A percentile compares a stretch with the other conserved stretches of the same genome.
Conservation (phyloP, 2,113 vertebrate genomes). For the Gymnogyps californianus region DNA sequence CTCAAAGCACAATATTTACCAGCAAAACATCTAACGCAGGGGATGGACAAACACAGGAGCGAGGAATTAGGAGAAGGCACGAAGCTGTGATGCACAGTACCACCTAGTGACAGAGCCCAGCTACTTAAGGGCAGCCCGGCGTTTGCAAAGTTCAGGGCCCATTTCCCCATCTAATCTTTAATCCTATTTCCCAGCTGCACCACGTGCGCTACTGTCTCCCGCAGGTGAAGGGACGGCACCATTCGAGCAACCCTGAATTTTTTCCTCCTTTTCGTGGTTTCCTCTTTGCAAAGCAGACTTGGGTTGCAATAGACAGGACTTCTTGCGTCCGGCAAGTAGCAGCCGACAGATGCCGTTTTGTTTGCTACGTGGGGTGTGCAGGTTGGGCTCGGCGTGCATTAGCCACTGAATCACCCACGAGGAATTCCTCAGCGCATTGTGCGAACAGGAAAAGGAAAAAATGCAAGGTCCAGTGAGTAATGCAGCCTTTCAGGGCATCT, state of each 20-base stretch:
- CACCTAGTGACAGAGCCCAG: constrained; percentile 58
- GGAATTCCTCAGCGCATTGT: constrained; percentile 37
- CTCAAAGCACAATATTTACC: not conserved
- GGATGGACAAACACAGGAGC: not conserved
- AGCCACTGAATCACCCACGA: not conserved
- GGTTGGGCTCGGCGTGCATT: not conserved
- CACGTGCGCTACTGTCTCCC: accelerated
- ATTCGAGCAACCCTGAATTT: not conserved
- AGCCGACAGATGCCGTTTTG: accelerated
- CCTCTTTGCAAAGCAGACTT: not conserved
- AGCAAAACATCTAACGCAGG: not conserved
- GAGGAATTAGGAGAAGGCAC: not conserved
- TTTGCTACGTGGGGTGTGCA: not conserved
- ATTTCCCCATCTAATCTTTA: not conserved
- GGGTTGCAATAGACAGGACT: not conserved
- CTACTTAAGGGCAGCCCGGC: not conserved
- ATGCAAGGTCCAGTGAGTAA: constrained; percentile 46
- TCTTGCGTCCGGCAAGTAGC: not conserved
- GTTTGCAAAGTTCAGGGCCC: not conserved
- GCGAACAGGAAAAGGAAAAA: not conserved
- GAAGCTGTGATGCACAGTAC: constrained; percentile 56
- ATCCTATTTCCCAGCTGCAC: not conserved
- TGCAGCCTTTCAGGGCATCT: constrained; percentile 20
- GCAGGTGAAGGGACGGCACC: accelerated
- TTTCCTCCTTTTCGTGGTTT: not conserved